phyloP scores from a whole-genome alignment of 2,113 vertebrate genomes.

The cattle (Bos taurus) region DNA sequence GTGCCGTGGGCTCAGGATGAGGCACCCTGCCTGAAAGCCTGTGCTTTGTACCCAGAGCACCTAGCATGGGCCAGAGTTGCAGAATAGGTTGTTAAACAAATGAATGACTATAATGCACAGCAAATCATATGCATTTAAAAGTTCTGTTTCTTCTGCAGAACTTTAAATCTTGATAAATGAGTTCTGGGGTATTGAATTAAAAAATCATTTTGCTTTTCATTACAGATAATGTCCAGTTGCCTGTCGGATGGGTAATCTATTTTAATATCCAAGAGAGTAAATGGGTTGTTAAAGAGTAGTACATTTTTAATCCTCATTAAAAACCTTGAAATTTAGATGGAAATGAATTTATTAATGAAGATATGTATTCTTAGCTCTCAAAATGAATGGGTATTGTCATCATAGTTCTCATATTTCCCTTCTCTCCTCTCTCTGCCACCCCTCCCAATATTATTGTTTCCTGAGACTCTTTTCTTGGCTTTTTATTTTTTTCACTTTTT shows the following conservation, averaged over 20 bases:
- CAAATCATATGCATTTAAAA: background rate
- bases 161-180: slow-evolving; percentile 55
- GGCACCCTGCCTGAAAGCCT: no score
- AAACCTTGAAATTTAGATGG: slow-evolving; percentile 52
- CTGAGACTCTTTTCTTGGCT: background rate
- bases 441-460: background rate
- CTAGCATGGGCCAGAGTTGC: no score
- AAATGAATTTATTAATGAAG: slow-evolving; percentile 71
- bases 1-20: background rate
- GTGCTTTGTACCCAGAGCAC: background rate
- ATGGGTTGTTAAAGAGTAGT: slow-evolving; percentile 45
- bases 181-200: slow-evolving; percentile 54
- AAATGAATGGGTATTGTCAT: slow-evolving; percentile 60
- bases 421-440: background rate
- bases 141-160: slow-evolving; percentile 34
- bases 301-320: slow-evolving; percentile 65
- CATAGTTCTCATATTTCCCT: background rate
- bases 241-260: slow-evolving; percentile 49
- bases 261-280: slow-evolving; percentile 55
- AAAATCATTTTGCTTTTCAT: slow-evolving; percentile 66
- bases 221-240: slow-evolving; percentile 60
- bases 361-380: slow-evolving; percentile 61
- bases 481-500: background rate
- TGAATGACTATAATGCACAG: background rate
- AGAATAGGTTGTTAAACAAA: background rate